phyloP scores from a whole-genome alignment of 2,888 invertebrate genomes.

The Himalopsyche tibetana region DNA sequence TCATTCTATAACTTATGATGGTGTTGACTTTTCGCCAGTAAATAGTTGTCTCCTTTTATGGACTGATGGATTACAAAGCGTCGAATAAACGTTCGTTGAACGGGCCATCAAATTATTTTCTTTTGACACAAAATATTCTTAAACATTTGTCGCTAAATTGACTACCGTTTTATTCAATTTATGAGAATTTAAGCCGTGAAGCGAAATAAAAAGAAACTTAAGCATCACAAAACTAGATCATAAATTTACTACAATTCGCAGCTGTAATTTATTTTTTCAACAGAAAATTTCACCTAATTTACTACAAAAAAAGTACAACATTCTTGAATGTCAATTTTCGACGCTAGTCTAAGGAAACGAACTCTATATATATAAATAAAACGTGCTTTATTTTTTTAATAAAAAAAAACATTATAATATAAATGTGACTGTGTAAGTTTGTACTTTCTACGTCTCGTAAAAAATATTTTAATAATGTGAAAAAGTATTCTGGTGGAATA shows the following conservation, averaged over 20 bases:
- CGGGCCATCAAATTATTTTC: neutral
- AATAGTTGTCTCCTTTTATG: neutral
- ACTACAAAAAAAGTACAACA: neutral
- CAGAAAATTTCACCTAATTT: neutral
- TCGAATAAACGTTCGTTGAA: neutral
- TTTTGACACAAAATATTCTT: neutral
- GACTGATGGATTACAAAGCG: neutral
- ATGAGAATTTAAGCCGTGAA: neutral
- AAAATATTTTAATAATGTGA: too few species aligned
- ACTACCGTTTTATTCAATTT: neutral
- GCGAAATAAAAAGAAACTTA: neutral
- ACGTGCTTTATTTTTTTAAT: neutral
- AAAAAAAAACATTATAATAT: too few species aligned
- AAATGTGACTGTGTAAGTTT: too few species aligned
- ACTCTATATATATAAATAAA: neutral
- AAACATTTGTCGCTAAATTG: neutral
- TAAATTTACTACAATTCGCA: neutral
- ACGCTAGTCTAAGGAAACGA: neutral
- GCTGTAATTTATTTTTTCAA: neutral
- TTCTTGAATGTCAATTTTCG: neutral
- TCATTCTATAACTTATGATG: too few species aligned
- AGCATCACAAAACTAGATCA: neutral
- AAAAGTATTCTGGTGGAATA: too few species aligned
- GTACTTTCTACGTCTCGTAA: too few species aligned
- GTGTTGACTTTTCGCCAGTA: neutral